Base-by-base conservation (phyloP, 2,113 vertebrate genomes). In the Crotophaga sulcirostris region DNA sequence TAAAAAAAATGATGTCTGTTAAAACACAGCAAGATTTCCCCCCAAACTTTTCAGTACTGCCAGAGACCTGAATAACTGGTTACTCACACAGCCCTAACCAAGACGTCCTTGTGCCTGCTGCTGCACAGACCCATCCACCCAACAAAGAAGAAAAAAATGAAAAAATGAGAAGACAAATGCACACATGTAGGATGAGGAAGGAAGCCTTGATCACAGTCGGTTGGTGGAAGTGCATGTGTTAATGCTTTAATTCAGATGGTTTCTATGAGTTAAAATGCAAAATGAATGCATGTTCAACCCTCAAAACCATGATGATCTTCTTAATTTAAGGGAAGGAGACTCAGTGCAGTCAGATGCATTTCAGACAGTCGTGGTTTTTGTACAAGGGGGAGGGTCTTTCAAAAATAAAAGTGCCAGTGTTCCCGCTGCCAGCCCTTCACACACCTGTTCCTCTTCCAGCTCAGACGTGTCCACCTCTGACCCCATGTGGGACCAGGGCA, bases 381-480 rank as follows among this genome's bases (percentile, higher is more conserved):
- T 47, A 51, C 29, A 9, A 34, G 28, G 74, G 77, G 70, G 34
- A 40, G 67, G 54, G 54, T 56, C 15, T 21, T 56, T 56, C 67
- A 79, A 93, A 88, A 95, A 96, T 78, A 94, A 95, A 93, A 95
- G 92, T 89, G 56, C 87, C 89, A 90, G 84, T 97, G 87, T 95
- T 97, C 83, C 93, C 11, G 6, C 63, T 52, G 86, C 73, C 91
- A 63, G 81, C 73, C 49, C 59, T 26, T 69, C 17, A 44, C 73
- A 90, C 97, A 98, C 97, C 97, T 97, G 98, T 98, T 97, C 90
- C 82, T 66, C 76, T 93, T 69, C 90, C 47, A 90, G 92, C 73
- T 89, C 92, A 90, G 90, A 97, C 45, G 25, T 52, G 95, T 94
- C 91, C 93, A 95, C 97, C 95, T 97, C 93, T 97, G 93, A 91